Percentiles rank a stretch among this genome's conserved stretches.
Evolutionary conservation across 2,888 invertebrate species (phyloP).

Genomic region (Drosophila ustulata): DNA sequence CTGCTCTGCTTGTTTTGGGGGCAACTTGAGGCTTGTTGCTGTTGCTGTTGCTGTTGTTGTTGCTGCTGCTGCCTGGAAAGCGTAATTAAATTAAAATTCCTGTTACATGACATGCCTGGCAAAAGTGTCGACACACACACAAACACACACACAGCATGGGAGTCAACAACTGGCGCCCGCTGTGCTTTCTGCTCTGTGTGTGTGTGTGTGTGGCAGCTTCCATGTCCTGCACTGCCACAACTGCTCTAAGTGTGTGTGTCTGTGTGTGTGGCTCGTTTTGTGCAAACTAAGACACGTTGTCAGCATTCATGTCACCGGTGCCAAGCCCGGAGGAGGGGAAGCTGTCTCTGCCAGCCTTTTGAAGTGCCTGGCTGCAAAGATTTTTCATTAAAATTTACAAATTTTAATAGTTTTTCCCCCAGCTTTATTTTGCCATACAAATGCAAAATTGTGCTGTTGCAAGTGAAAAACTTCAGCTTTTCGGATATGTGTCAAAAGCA

Average conservation of each 20-base stretch:
- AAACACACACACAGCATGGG: constrained; percentile 35
- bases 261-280: constrained; percentile 61
- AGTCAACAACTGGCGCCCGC: constrained; percentile 55
- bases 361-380: constrained; percentile 69
- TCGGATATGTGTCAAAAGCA: constrained; percentile 57
- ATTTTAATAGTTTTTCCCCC: constrained; percentile 58
- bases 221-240: constrained; percentile 50
- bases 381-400: constrained; percentile 76
- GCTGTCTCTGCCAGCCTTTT: constrained; percentile 45
- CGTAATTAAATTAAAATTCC: constrained; percentile 81
- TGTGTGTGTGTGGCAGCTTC: constrained; percentile 46
- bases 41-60: background rate
- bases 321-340: constrained; percentile 12
- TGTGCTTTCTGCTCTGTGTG: constrained; percentile 24
- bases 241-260: constrained; percentile 17
- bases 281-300: constrained; percentile 82
- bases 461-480: constrained; percentile 45
- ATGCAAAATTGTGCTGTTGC: constrained; percentile 46
- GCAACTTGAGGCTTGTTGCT: constrained; percentile 23
- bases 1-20: constrained; percentile 2
- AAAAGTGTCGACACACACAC: constrained; percentile 65
- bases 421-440: constrained; percentile 30
- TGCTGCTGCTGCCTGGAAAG: constrained; percentile 27
- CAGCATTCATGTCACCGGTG: constrained; percentile 79
- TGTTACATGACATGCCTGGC: constrained; percentile 72